These are phyloP conservation scores for Apostichopus japonicus DNA, from an alignment of 35 echinoderm and acorn worm genomes.

Conservation along the genomic window DNA sequence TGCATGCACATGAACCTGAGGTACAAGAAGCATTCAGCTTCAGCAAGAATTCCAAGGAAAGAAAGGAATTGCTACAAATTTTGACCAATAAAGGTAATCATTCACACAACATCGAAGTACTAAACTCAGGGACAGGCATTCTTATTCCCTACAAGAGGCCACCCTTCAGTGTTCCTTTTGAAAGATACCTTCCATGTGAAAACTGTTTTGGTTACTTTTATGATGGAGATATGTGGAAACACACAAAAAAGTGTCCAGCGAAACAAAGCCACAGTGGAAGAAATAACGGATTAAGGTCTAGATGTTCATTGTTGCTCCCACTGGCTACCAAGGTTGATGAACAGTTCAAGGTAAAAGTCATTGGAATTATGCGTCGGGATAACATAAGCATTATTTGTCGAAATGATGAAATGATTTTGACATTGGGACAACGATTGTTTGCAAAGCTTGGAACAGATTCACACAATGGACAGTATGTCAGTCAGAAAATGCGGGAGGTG, in stretches of 20 bases:
- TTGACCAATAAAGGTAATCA: slow-evolving; percentile 73
- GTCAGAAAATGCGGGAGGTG: slow-evolving; percentile 72
- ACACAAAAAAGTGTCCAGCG: slow-evolving; percentile 57
- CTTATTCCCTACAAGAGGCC: slow-evolving; percentile 74
- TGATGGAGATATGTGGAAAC: slow-evolving; percentile 56
- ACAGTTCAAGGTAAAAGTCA: slow-evolving; percentile 42
- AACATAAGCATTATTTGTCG: slow-evolving; percentile 37
- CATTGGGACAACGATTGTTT: slow-evolving; percentile 46
- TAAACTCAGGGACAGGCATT: slow-evolving; percentile 47
- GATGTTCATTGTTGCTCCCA: slow-evolving; percentile 57
- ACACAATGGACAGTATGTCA: slow-evolving; percentile 54
- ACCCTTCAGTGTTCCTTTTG: slow-evolving; percentile 19
- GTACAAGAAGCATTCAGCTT: slow-evolving; percentile 51
- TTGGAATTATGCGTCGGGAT: slow-evolving; percentile 53
- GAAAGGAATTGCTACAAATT: slow-evolving; percentile 40
- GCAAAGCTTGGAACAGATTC: slow-evolving; percentile 23
- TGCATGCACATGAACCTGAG: slow-evolving; percentile 59
- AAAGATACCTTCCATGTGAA: slow-evolving; percentile 57
- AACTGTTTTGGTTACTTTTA: slow-evolving; percentile 62
- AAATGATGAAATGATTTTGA: too few species aligned
- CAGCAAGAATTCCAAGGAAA: slow-evolving; percentile 40
- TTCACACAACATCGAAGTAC: slow-evolving; percentile 67
- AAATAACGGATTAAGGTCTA: slow-evolving; percentile 34
- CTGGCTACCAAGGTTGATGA: slow-evolving; percentile 5
- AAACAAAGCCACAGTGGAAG: slow-evolving; percentile 12